phyloP scores from a whole-genome alignment of 1,140 invertebrate species.

The Drosophila mauritiana region DNA sequence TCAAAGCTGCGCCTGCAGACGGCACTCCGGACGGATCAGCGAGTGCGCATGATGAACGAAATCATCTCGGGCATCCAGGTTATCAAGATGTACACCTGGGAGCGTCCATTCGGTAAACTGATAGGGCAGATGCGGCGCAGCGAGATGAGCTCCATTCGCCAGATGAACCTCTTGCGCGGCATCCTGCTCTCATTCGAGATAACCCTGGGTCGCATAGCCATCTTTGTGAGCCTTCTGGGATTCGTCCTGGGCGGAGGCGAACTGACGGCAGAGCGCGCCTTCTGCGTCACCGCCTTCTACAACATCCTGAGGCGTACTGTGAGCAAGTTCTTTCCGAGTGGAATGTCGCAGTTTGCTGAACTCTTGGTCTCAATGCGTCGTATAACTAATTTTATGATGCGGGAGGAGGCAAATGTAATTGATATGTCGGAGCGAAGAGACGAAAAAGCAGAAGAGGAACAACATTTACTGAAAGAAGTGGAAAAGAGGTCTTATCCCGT shows the following conservation, averaged over 20 bases:
- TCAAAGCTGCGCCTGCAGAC: slow-evolving; percentile 88
- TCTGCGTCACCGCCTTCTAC: slow-evolving; percentile 90
- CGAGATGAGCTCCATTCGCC: slow-evolving; percentile 86
- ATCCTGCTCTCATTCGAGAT: slow-evolving; percentile 90
- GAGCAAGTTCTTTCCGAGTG: slow-evolving; percentile 89
- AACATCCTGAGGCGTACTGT: slow-evolving; percentile 89
- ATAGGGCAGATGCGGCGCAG: slow-evolving; percentile 86
- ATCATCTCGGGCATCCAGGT: slow-evolving; percentile 93
- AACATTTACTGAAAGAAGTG: slow-evolving; percentile 7
- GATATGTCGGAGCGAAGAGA: slow-evolving; percentile 17
- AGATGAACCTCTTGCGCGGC: slow-evolving; percentile 89
- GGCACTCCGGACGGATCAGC: slow-evolving; percentile 91
- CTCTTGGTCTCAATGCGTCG: slow-evolving; percentile 88
- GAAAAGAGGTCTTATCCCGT: slow-evolving; percentile 8
- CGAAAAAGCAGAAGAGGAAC: slow-evolving; percentile 30
- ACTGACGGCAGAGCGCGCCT: slow-evolving; percentile 88
- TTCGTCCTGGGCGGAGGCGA: slow-evolving; percentile 88
- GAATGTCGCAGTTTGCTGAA: slow-evolving; percentile 88
- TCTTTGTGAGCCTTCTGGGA: slow-evolving; percentile 91
- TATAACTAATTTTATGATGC: slow-evolving; percentile 88
- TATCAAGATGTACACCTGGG: slow-evolving; percentile 96
- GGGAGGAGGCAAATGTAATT: slow-evolving; percentile 86
- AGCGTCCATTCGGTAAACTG: slow-evolving; percentile 89
- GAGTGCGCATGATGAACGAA: slow-evolving; percentile 94
- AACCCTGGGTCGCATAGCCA: slow-evolving; percentile 90